These are phyloP conservation scores for Paramormyrops kingsleyae DNA, from an alignment of 2,113 vertebrate species.

Conservation along the genomic window DNA sequence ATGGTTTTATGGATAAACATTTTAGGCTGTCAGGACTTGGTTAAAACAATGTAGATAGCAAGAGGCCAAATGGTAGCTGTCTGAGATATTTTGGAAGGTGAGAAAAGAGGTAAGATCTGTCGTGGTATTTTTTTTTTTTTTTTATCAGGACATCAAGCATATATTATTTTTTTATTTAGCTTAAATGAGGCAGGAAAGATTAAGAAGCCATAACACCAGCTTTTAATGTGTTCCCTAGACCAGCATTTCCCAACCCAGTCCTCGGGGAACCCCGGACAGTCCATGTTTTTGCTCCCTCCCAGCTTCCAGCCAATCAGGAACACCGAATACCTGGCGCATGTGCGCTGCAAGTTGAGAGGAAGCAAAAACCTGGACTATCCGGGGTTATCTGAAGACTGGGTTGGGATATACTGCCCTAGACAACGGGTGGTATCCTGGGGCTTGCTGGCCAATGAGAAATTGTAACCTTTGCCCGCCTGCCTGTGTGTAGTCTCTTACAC, in stretches of 20 bases:
- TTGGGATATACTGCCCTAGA: background rate
- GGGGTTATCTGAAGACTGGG: too few relatives aligned
- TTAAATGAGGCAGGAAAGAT: conserved; percentile 12
- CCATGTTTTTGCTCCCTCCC: too few relatives aligned
- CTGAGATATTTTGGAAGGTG: conserved; percentile 84
- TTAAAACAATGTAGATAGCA: conserved; percentile 63
- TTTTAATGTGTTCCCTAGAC: conserved; percentile 34
- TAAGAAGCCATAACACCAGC: conserved; percentile 28
- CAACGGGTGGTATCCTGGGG: background rate
- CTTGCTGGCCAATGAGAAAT: background rate
- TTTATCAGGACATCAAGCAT: conserved; percentile 58
- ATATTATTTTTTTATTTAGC: conserved; percentile 9
- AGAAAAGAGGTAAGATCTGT: conserved; percentile 81
- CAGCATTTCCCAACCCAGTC: background rate
- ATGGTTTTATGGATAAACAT: conserved; percentile 44
- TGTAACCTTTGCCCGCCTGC: background rate
- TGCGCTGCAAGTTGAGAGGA: too few relatives aligned
- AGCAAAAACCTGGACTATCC: too few relatives aligned
- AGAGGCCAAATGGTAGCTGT: conserved; percentile 83
- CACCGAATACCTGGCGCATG: too few relatives aligned
- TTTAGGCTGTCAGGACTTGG: conserved; percentile 96
- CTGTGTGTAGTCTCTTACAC: background rate
- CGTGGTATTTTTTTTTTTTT: conserved; percentile 77
- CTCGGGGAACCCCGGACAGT: too few relatives aligned
- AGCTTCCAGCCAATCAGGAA: too few relatives aligned